These are phyloP conservation scores for Carpatolechia fugitivella DNA, from an alignment of 2,888 invertebrate genomes.

Conservation along the genomic window DNA sequence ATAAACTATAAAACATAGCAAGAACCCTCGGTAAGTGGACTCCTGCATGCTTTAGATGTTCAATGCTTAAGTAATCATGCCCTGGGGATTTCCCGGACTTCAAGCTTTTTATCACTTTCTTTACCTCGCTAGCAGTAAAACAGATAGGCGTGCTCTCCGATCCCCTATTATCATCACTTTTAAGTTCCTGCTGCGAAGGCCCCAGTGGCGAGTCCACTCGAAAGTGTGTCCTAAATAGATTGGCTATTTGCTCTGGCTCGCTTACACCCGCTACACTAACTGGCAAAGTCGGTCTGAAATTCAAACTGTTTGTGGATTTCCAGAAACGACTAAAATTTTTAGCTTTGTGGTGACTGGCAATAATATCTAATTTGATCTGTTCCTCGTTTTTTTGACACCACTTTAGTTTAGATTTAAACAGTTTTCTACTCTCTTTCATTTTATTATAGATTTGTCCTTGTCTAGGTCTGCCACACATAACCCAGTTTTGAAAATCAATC, in stretches of 20 bases:
- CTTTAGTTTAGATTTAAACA: constrained; percentile 12
- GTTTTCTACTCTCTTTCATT: constrained; percentile 12
- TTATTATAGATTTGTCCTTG: not conserved
- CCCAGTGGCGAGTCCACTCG: not conserved
- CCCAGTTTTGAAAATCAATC: not conserved
- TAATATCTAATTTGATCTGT: constrained; percentile 14
- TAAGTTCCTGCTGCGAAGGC: not conserved
- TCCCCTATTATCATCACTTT: not conserved
- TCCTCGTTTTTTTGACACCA: constrained; percentile 15
- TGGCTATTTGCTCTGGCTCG: not conserved
- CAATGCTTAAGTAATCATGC: constrained; percentile 19
- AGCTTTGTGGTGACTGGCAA: constrained; percentile 7
- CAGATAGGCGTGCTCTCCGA: not conserved
- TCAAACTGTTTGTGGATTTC: not conserved
- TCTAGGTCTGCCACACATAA: not conserved
- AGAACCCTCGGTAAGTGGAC: constrained; percentile 15
- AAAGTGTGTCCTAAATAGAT: not conserved
- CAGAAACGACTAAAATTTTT: not conserved
- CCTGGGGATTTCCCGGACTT: constrained; percentile 19
- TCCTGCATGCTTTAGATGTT: constrained; percentile 21
- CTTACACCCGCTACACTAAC: not conserved
- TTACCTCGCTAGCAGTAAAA: not conserved
- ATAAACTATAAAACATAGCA: constrained; percentile 9
- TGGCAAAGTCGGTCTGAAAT: not conserved
- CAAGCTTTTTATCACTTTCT: not conserved